Base-by-base conservation (phyloP, 2,888 invertebrate species). In the Calliphora vomitoria region DNA sequence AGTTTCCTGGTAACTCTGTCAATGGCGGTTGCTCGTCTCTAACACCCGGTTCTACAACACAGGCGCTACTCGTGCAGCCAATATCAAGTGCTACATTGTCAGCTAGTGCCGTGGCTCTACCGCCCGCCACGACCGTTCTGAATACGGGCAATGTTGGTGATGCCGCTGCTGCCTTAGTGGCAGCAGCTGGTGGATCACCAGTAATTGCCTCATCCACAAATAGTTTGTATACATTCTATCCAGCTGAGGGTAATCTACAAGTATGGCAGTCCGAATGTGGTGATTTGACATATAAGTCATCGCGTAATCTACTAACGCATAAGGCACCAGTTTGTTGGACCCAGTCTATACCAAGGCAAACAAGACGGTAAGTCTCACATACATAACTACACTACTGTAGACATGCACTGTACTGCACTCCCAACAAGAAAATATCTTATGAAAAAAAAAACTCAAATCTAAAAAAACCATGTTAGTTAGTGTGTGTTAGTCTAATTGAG, bases 321-420 rank as follows among this genome's bases (percentile, higher is more conserved):
- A 93, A 94, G 91, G 93, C 93, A 91, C 93, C 94, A 85, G 92
- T 93, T 87, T 94, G 93, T 90, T 94, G 94, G 94, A 94, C 94
- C 89, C 94, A 94, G 90, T 94, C 94, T 47, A 92, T 94, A 90
- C 94, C 94, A 91, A 92, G 94, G 90, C 94, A 94, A 92, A 92
- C 94, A 71, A 93, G 94, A 93, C 92, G 94, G 94, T 94, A 89
- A 93, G 93, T 91, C 35, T 47, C 8, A 35, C 62, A 41, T n/a
- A 35, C 25, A 25, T n/a, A n/a, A n/a, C 25, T 25, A 25, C 25
- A 25, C 25, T 50, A n/a, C n/a, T n/a, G n/a, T n/a, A n/a, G n/a
- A n/a, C n/a, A 66, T 20, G 35, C 44, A 58, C 41, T 41, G 25
- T 41, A 11, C 41, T 58, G 38, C 35, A 72, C 72, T 78, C 53